phyloP scores from a whole-genome alignment of 2,888 invertebrate genomes.

The Xanthorhoe spadicearia region DNA sequence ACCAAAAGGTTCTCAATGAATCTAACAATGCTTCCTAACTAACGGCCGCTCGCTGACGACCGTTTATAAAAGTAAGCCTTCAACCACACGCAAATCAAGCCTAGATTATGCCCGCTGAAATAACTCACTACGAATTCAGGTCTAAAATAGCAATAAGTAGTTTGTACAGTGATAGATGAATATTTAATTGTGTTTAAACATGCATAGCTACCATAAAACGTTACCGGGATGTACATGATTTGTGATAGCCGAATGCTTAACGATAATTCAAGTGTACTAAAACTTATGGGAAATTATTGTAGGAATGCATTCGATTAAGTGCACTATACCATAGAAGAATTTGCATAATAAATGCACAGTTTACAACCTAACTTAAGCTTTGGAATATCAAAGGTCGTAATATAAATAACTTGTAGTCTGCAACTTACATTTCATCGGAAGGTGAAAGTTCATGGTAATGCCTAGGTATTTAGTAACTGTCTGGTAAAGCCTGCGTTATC shows the following conservation, averaged over 20 bases:
- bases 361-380: conserved; percentile 44
- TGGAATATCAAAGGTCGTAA: conserved; percentile 62
- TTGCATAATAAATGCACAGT: conserved; percentile 42
- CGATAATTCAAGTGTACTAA: not conserved
- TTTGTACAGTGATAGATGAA: conserved; percentile 11
- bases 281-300: not conserved
- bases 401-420: conserved; percentile 55
- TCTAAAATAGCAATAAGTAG: conserved; percentile 3
- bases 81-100: conserved; percentile 12
- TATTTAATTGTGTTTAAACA: conserved; percentile 13
- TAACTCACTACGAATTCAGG: conserved; percentile 7
- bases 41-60: no score
- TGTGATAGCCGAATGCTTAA: not conserved
- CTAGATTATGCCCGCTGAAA: conserved; percentile 1
- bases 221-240: not conserved
- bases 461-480: not conserved
- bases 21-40: no score
- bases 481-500: not conserved
- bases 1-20: no score
- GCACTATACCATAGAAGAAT: conserved; percentile 16
- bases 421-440: conserved; percentile 45
- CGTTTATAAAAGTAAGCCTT: not conserved
- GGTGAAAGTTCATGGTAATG: conserved; percentile 70
- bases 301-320: conserved; percentile 16
- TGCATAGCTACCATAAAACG: conserved; percentile 7